phyloP scores from a whole-genome alignment of 2,797 vertebrate species.

The Pangasius krempfi region DNA sequence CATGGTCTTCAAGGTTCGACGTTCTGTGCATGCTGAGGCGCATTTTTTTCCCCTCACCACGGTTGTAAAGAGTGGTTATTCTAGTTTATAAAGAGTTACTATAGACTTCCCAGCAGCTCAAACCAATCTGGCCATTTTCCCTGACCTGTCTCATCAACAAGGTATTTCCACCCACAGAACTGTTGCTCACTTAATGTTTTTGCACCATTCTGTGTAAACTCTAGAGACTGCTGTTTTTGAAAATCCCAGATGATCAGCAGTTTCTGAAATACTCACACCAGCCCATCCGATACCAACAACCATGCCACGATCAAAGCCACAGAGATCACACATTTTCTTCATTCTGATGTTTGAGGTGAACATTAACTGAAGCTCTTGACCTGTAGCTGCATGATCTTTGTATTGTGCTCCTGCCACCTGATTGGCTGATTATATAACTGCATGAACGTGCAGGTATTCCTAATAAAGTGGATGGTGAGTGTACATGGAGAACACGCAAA shows the following conservation, averaged over 20 bases:
- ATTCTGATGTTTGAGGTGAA: background rate
- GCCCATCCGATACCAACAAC: background rate
- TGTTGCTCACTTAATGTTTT: background rate
- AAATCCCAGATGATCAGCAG: background rate
- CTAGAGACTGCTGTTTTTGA: background rate
- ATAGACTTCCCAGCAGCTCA: background rate
- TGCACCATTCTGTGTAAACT: too few species aligned
- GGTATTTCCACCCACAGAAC: background rate
- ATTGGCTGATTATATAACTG: background rate
- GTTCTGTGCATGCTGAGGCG: background rate
- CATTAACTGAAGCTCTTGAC: background rate
- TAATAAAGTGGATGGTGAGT: background rate
- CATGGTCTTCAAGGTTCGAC: background rate
- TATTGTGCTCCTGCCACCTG: background rate
- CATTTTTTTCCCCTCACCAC: background rate
- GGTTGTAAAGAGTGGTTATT: background rate
- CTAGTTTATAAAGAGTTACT: background rate
- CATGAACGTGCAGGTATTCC: background rate
- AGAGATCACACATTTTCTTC: background rate
- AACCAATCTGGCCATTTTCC: background rate
- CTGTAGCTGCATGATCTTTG: background rate
- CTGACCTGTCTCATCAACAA: background rate
- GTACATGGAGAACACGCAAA: background rate
- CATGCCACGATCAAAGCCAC: background rate
- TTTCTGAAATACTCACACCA: background rate